Evolutionary conservation across 2,797 vertebrate genomes (phyloP).

Genomic region (Balearica regulorum): DNA sequence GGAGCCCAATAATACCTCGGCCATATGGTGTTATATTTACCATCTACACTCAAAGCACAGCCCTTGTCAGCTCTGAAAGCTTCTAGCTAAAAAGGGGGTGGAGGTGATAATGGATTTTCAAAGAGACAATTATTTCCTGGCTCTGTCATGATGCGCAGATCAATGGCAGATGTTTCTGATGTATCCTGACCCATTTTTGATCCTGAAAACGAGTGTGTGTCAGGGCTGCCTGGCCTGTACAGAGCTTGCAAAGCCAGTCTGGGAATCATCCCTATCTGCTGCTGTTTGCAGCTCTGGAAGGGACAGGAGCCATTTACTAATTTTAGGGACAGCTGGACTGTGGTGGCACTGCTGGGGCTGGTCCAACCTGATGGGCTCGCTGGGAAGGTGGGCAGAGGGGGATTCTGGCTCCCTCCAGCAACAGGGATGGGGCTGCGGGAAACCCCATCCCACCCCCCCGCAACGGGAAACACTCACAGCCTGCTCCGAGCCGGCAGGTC

Average conservation of each 20-base stretch:
- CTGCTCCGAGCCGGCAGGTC: rapidly evolving
- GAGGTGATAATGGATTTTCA: slow-evolving; percentile 46
- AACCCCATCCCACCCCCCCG: background rate
- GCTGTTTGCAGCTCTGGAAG: background rate
- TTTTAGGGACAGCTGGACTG: background rate
- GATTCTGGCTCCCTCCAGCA: background rate
- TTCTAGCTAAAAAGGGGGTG: background rate
- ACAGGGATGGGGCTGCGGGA: background rate
- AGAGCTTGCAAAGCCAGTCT: background rate
- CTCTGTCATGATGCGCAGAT: background rate
- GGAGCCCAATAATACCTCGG: background rate
- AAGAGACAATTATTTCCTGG: background rate
- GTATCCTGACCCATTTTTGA: background rate
- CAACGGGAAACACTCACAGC: background rate
- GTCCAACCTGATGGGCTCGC: background rate
- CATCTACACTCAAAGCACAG: background rate
- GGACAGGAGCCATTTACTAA: background rate
- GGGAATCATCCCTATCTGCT: background rate
- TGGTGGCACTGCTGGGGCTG: background rate
- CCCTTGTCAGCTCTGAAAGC: background rate
- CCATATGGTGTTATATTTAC: slow-evolving; percentile 2
- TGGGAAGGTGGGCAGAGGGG: background rate
- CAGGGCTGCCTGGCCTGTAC: background rate
- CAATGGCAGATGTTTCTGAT: background rate
- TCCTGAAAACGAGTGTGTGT: rapidly evolving